Evolutionary conservation across 2,888 invertebrate genomes (phyloP), one percentile per base, ranked within the genome.

Genomic region (Drosophila kanekoi): DNA sequence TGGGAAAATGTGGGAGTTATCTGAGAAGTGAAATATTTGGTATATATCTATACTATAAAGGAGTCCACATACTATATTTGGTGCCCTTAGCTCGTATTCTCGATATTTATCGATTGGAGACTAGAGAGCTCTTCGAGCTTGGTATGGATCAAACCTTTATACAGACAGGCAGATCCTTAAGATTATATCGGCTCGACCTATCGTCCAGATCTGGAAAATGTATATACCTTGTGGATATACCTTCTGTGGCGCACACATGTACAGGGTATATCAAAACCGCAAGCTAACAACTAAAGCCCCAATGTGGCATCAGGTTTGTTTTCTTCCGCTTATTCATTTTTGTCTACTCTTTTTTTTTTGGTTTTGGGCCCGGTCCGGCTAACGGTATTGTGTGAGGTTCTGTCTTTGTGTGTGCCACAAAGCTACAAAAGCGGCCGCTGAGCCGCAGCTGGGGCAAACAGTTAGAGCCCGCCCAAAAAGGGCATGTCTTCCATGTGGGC

Each of bases 401-500:
- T 49, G 63, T 18, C 51, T 59, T 63, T 77, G 68, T 76, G 68
- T 76, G 73, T 74, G 67, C 73, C 77, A 75, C 58, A 77, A 77
- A 67, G 49, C 72, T 52, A 71, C 54, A 52, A 18, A 23, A 35
- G 54, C 54, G 44, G 44, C 35, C 23, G 41, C 18, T 11, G 33
- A 54, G 64, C 44, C 68, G 37, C 77, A 77, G 69, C 67, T 72
- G 69, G 63, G 72, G 72, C 79, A 81, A 23, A 23, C 72, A 75
- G 81, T 71, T 74, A 77, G 49, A 70, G 60, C 51, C 69, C 64
- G 66, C 72, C 87, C 87, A 68, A 83, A 79, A 83, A 83, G 83
- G 83, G 87, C 80, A 83, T 82, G 87, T 82, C 69, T 77, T 77
- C 69, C 59, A 65, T 81, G 76, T 54, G 63, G 63, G 74, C 75